Base-by-base conservation (phyloP, 2,888 invertebrate species). In the Pogonocherus hispidulus region DNA sequence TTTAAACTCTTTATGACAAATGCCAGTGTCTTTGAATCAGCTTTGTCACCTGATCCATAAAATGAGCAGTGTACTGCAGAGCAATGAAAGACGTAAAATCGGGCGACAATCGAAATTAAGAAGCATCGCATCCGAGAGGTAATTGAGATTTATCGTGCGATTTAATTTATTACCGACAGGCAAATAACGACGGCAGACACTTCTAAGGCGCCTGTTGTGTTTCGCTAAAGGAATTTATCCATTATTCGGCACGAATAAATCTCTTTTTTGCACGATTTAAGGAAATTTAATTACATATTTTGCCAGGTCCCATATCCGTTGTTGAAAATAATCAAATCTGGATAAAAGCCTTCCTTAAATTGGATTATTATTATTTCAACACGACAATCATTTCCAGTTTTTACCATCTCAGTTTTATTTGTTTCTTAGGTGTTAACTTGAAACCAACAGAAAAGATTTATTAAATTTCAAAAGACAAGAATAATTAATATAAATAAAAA, bases 121-220 rank as follows among this genome's bases (percentile, higher is more conserved):
- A 41, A 41, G 41, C n/a, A 41, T 41, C 41, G 11, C n/a, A 41
- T 41, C 41, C 14, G 41, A 41, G 41, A 18, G 49, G n/a, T 52
- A 32, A 32, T 16, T 32, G 52, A 9, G 52, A 52, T 32, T 52
- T 52, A 52, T 52, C 32, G 32, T 18, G 9, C 19, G 2, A 16
- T 32, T 51, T 51, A 51, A 51, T 51, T 51, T 27, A 51, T 51
- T 8, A 27, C 51, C 27, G 51, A 51, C 51, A 51, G 51, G 27
- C 51, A 22, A 51, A 27, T 51, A 51, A 51, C 23, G 19, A 11
- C 19, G n/a, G 41, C 51, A 27, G 52, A 16, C 52, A 11, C 52
- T 27, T 32, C 16, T 6, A 52, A 32, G 52, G 32, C 52, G 52
- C 14, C 52, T 41, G 41, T 16, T 41, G 41, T 41, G 14, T n/a